Evolutionary conservation across 1,140 invertebrate species (phyloP).

Genomic region (Drosophila lacertosa): DNA sequence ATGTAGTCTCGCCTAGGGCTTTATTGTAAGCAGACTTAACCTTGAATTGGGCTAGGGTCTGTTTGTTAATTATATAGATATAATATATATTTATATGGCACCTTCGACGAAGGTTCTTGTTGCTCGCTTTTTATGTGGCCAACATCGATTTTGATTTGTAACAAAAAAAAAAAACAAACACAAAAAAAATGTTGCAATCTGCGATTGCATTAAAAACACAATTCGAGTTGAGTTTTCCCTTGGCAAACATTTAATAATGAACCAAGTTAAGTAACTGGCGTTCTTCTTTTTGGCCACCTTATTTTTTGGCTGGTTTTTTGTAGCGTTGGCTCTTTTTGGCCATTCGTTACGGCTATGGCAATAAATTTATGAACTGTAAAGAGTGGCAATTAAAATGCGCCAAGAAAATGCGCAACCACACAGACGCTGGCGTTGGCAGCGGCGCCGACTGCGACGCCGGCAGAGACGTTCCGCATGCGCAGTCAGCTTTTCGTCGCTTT

Average conservation of each 20-base stretch:
- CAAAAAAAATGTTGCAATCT: conserved; percentile 34
- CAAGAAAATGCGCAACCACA: conserved; percentile 40
- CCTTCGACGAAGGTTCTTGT: conserved; percentile 39
- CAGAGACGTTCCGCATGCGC: conserved; percentile 39
- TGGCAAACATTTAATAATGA: neutral
- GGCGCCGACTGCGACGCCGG: neutral
- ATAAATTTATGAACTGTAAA: conserved; percentile 61
- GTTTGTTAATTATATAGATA: conserved; percentile 36
- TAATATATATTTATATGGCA: too few species aligned
- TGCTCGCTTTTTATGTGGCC: conserved; percentile 37
- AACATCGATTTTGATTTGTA: conserved; percentile 31
- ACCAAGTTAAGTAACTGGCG: conserved; percentile 28
- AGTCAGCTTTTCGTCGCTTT: conserved; percentile 52
- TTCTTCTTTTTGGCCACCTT: conserved; percentile 28
- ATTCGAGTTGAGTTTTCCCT: neutral
- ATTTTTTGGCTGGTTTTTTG: neutral
- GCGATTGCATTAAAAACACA: conserved; percentile 2
- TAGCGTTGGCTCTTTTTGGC: conserved; percentile 3
- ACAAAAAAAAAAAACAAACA: conserved; percentile 17
- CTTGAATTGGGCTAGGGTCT: conserved; percentile 30
- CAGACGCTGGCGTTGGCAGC: neutral
- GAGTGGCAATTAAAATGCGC: conserved; percentile 49
- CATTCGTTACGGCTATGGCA: conserved; percentile 39
- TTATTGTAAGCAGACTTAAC: conserved; percentile 27
- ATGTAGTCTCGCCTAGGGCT: conserved; percentile 17